phyloP scores from a whole-genome alignment of 2,797 vertebrate species.

The Scleropages formosus region DNA sequence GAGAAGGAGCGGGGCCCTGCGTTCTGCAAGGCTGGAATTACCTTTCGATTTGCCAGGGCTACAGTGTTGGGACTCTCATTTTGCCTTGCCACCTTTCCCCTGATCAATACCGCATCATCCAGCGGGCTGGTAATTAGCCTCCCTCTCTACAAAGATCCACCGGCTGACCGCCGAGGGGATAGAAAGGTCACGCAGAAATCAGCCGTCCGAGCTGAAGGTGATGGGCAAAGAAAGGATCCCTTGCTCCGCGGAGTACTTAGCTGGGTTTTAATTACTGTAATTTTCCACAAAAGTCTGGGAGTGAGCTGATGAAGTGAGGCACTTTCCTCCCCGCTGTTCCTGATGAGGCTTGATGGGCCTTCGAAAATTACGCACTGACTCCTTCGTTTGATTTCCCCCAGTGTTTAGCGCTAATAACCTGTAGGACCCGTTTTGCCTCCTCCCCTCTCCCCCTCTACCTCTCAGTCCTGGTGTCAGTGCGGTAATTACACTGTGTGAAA shows the following conservation, averaged over 20 bases:
- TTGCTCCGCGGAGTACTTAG: conserved; percentile 86
- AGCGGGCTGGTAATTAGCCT: conserved; percentile 88
- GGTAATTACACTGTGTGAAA: conserved; percentile 94
- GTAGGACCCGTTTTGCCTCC: conserved; percentile 73
- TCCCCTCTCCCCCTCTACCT: conserved; percentile 39
- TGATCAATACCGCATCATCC: conserved; percentile 89
- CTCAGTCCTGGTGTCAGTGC: conserved; percentile 79
- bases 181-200: conserved; percentile 81
- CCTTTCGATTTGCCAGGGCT: conserved; percentile 86
- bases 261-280: conserved; percentile 93
- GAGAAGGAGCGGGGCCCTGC: conserved; percentile 63
- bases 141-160: conserved; percentile 58
- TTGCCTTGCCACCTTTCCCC: conserved; percentile 78
- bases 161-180: conserved; percentile 73
- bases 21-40: conserved; percentile 85
- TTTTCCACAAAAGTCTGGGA: conserved; percentile 91
- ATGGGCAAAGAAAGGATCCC: conserved; percentile 85
- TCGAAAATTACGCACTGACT: conserved; percentile 85
- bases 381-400: conserved; percentile 82
- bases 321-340: conserved; percentile 90
- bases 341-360: conserved; percentile 88
- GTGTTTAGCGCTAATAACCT: conserved; percentile 96
- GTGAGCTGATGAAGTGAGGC: conserved; percentile 92
- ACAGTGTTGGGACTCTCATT: conserved; percentile 83
- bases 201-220: conserved; percentile 83